A percentile compares a stretch with the other conserved stretches of the same genome.
Evolutionary conservation across 2,888 invertebrate species (phyloP).

Genomic region (Lepidochitona cinerea): DNA sequence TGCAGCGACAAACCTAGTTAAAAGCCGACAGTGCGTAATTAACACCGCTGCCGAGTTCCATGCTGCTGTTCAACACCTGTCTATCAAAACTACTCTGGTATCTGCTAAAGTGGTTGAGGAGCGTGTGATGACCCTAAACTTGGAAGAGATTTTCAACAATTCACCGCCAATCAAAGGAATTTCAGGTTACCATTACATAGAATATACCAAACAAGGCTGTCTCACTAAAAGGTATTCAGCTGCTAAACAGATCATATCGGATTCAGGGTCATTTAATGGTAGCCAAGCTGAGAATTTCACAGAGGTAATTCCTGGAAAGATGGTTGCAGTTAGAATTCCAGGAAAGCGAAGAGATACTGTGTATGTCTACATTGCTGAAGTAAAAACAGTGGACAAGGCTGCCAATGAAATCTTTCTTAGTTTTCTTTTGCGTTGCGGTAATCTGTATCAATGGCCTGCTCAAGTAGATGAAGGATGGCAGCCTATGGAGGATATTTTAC

Average conservation of each 20-base stretch:
- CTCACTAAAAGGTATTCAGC: background rate
- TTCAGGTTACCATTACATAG: background rate
- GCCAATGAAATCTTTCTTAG: background rate
- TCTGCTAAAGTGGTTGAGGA: background rate
- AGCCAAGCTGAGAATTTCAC: background rate
- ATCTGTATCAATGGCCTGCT: background rate
- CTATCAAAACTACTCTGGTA: background rate
- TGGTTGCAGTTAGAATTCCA: conserved; percentile 4
- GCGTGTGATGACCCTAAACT: background rate
- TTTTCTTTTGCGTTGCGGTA: background rate
- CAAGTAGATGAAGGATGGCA: background rate
- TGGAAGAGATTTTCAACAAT: background rate
- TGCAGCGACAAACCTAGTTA: background rate
- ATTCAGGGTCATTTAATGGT: background rate
- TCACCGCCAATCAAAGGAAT: background rate
- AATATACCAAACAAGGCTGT: background rate
- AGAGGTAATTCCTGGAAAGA: background rate
- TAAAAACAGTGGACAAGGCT: background rate
- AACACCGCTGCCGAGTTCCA: background rate
- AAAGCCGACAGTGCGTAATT: background rate
- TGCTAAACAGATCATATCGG: background rate
- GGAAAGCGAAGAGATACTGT: background rate
- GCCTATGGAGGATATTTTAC: background rate
- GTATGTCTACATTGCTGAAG: background rate
- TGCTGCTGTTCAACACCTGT: background rate